Base-by-base conservation (phyloP, 53 echinoderm and acorn worm species). In the Arbacia lixula region DNA sequence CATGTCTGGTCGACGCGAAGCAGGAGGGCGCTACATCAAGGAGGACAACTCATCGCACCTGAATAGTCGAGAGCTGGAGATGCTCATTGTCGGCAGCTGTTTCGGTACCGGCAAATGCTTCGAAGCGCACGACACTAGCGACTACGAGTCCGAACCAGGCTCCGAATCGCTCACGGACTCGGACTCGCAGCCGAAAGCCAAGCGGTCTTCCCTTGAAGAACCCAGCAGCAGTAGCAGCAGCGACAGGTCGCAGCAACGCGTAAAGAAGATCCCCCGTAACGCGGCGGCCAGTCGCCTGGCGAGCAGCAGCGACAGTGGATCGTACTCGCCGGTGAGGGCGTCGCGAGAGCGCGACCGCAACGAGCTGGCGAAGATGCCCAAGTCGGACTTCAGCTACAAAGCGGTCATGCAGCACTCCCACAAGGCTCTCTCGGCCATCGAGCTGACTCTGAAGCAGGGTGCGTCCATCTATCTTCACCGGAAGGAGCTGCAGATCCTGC, bases 301-400 rank as follows among this genome's bases (percentile, higher is more conserved):
- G 1, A 31, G 82, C 1, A 10, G 26, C 63, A 64, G 82, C 32
- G 51, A 74, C 6, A n/a, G n/a, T n/a, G n/a, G n/a, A n/a, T 63
- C 64, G n/a, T 81, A 81, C 52, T 81, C 82, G 28, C 82, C 82
- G 6, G 82, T 81, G 26, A 81, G 63, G 46, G 82, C 82, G 19
- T 81, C 82, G 2, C 82, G 35, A 6, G 82, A 81, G 3, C 62
- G 82, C 37, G n/a, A 63, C 52, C 62, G 62, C 49, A 42, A 2
- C 6, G 82, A 81, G 31, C 64, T 81, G 1, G 82, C 29, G n/a
- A 81, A 81, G 82, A 81, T 81, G 82, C 82, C 82, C 49, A 43
- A 30, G 63, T 39, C 82, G 2, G 82, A 81, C 82, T 81, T 81
- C 51, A 14, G 82, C 10, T 49, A 81, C 64, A 81, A 52, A 49